Percentiles rank a stretch among this genome's conserved stretches.
These are phyloP conservation scores for Xerus rutilus DNA, from an alignment of 2,797 vertebrate genomes.

Conservation along the genomic window DNA sequence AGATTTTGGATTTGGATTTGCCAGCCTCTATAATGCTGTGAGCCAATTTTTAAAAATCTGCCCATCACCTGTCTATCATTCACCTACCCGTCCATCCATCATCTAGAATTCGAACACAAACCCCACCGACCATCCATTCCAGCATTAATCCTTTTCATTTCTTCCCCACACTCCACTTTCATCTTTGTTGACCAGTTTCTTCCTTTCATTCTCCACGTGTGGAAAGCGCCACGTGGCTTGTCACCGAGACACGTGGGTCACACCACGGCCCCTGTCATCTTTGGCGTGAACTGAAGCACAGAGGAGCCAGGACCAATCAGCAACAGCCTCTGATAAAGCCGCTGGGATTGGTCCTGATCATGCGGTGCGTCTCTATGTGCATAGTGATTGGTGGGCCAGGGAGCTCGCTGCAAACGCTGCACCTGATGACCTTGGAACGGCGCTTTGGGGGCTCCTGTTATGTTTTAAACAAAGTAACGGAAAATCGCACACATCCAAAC, in stretches of 20 bases:
- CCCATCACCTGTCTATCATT: background rate
- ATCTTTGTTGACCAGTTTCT: background rate
- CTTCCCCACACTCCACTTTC: background rate
- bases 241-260: background rate
- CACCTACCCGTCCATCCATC: background rate
- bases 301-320: background rate
- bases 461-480: background rate
- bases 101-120: background rate
- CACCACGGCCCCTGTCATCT: background rate
- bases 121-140: background rate
- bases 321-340: background rate
- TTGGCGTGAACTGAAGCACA: background rate
- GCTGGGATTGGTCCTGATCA: fast-evolving
- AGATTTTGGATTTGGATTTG: background rate
- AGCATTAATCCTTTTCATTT: background rate
- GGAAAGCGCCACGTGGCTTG: background rate
- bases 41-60: background rate
- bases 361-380: background rate
- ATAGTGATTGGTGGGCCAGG: background rate
- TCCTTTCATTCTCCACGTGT: background rate
- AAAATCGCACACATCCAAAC: background rate
- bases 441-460: background rate
- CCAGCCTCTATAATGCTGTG: no score
- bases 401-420: background rate
- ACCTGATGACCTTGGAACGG: background rate